A percentile compares a stretch with the other conserved stretches of the same genome.
Conservation (phyloP, 2,797 vertebrate species). For the Lutjanus campechanus region DNA sequence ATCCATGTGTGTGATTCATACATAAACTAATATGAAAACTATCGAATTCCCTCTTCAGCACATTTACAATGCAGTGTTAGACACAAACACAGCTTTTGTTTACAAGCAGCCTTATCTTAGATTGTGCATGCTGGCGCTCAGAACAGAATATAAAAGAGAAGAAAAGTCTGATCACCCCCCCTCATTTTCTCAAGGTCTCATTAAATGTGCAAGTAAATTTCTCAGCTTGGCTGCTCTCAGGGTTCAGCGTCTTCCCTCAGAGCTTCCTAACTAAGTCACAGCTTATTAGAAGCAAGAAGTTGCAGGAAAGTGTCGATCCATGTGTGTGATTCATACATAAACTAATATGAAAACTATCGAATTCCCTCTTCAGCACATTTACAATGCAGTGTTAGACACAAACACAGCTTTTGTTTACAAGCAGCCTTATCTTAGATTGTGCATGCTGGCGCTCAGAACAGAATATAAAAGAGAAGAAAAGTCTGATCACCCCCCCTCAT, state of each 20-base stretch:
- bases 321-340: neutral
- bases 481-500: neutral
- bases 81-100: constrained; percentile 28
- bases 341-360: neutral
- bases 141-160: constrained; percentile 18
- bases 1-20: neutral
- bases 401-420: constrained; percentile 34
- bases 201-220: constrained; percentile 32
- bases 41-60: neutral
- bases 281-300: neutral
- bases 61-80: neutral
- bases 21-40: neutral
- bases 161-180: neutral
- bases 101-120: constrained; percentile 12
- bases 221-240: constrained; percentile 9
- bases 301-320: neutral
- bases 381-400: neutral
- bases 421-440: neutral
- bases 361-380: constrained; percentile 7
- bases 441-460: constrained; percentile 2
- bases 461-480: constrained; percentile 23
- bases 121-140: neutral
- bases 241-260: too few species aligned
- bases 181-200: constrained; percentile 28
- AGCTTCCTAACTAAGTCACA: neutral